Evolutionary conservation across 1,140 invertebrate genomes (phyloP).

Genomic region (Bombus picipes): DNA sequence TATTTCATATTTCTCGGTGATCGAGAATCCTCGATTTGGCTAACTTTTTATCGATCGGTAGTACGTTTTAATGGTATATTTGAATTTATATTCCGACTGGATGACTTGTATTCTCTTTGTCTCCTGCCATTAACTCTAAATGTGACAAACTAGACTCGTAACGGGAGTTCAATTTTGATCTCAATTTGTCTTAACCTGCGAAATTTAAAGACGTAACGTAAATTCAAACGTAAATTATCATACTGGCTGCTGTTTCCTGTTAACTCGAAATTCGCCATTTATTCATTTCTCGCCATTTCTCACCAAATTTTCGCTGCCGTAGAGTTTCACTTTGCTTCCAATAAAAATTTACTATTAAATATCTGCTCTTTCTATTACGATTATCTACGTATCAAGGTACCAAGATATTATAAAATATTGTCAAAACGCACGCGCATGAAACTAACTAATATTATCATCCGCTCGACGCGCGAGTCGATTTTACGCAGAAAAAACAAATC

Average conservation of each 20-base stretch:
- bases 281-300: too few species aligned
- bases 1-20: slow-evolving; percentile 9
- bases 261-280: background rate
- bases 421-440: background rate
- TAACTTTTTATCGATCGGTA: background rate
- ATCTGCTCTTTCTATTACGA: background rate
- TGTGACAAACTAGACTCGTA: background rate
- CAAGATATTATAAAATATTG: too few species aligned
- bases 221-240: background rate
- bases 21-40: background rate
- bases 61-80: background rate
- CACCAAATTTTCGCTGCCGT: background rate
- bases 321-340: background rate
- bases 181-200: background rate
- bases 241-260: background rate
- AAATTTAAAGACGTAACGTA: background rate
- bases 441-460: background rate
- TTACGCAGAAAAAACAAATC: background rate
- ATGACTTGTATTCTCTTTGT: background rate
- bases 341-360: background rate
- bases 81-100: background rate
- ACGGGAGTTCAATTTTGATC: background rate
- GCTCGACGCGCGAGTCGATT: background rate
- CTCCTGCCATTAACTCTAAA: background rate
- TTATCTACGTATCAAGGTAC: too few species aligned